Conservation (phyloP, 2,888 invertebrate species). For the Sminthurides aquaticus region DNA sequence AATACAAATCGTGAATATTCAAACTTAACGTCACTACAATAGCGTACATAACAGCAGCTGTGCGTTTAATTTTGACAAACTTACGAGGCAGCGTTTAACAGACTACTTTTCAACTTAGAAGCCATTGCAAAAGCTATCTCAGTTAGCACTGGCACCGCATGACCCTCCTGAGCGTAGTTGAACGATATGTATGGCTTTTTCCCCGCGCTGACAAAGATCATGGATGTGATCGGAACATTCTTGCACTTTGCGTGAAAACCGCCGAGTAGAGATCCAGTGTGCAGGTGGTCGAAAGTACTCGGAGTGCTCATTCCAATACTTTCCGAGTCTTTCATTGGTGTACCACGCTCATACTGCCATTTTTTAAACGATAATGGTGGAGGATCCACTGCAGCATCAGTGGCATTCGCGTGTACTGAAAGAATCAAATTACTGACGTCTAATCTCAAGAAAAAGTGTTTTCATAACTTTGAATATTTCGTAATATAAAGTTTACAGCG, state of each 20-base stretch:
- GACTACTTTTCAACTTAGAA: slow-evolving; percentile 64
- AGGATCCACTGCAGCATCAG: slow-evolving; percentile 51
- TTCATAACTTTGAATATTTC: too few species aligned
- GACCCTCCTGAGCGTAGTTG: slow-evolving; percentile 83
- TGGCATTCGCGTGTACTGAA: slow-evolving; percentile 25
- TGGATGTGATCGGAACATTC: slow-evolving; percentile 33
- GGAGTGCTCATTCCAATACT: slow-evolving; percentile 64
- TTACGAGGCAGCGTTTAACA: slow-evolving; percentile 50
- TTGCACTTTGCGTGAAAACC: slow-evolving; percentile 60
- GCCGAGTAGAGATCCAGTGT: slow-evolving; percentile 68
- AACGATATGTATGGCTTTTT: slow-evolving; percentile 77
- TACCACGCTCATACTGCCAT: slow-evolving; percentile 70
- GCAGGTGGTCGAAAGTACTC: slow-evolving; percentile 77
- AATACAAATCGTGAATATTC: slow-evolving; percentile 12
- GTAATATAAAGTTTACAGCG: slow-evolving; percentile 55
- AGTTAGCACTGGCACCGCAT: slow-evolving; percentile 68
- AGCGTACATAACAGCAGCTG: too few species aligned
- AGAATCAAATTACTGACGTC: slow-evolving; percentile 8
- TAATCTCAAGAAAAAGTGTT: background rate
- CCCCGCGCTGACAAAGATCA: slow-evolving; percentile 59
- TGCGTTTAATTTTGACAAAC: too few species aligned
- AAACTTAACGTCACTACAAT: too few species aligned
- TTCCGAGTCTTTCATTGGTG: slow-evolving; percentile 66
- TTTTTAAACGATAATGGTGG: slow-evolving; percentile 69
- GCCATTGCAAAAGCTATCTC: slow-evolving; percentile 91